These are phyloP conservation scores for Gymnopithys bicolor DNA, from an alignment of 2,797 vertebrate genomes.

Conservation along the genomic window DNA sequence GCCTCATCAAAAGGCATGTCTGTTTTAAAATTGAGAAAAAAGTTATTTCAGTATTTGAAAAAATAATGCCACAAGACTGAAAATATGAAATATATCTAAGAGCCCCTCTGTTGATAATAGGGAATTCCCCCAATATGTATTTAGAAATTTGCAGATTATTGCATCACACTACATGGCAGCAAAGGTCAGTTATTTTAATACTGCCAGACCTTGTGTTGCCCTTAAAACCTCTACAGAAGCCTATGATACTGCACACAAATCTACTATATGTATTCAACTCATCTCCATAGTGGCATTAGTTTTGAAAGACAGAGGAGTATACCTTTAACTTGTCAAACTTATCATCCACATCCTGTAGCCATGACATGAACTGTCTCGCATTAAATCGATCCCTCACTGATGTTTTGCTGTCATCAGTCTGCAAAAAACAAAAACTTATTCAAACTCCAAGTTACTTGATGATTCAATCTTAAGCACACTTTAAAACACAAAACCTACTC, in stretches of 20 bases:
- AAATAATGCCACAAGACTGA: neutral
- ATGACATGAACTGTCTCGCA: constrained; percentile 98
- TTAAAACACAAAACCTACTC: neutral
- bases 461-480: neutral
- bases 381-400: constrained; percentile 97
- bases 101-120: neutral
- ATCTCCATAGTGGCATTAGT: neutral
- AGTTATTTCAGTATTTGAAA: neutral
- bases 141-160: neutral
- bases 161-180: neutral
- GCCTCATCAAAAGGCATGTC: constrained; percentile 98
- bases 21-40: constrained; percentile 68
- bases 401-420: constrained; percentile 96
- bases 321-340: constrained; percentile 99
- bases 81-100: neutral
- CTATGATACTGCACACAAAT: neutral
- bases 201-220: neutral
- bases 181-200: neutral
- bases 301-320: neutral
- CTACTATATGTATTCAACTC: neutral
- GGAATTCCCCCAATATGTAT: neutral
- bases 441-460: neutral
- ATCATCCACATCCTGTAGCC: constrained; percentile 98
- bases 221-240: neutral
- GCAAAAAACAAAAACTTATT: constrained; percentile 20